A percentile compares a stretch with the other conserved stretches of the same genome.
Conservation (phyloP, 2,113 vertebrate genomes). For the Catharus fuscescens region DNA sequence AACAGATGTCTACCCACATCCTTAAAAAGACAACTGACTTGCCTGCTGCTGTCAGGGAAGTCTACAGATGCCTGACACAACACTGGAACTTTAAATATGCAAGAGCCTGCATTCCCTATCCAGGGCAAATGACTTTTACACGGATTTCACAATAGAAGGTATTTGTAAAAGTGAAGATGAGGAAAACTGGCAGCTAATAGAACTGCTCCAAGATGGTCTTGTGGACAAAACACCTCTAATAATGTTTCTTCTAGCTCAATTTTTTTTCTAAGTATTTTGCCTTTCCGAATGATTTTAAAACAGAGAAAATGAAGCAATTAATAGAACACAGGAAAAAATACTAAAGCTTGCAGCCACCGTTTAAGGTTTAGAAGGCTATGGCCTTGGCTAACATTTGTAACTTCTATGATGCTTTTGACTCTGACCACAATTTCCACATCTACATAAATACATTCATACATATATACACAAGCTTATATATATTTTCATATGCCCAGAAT, state of each 20-base stretch:
- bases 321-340: background rate
- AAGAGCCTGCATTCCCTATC: background rate
- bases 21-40: slow-evolving; percentile 2
- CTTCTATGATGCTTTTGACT: background rate
- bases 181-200: background rate
- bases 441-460: background rate
- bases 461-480: fast-evolving
- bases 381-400: background rate
- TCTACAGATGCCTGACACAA: background rate
- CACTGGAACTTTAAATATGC: background rate
- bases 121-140: background rate
- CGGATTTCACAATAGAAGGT: background rate
- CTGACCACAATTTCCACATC: background rate
- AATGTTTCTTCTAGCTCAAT: fast-evolving
- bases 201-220: background rate
- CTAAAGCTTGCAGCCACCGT: background rate
- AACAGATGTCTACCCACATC: background rate
- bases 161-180: background rate
- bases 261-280: background rate
- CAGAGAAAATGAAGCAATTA: background rate
- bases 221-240: background rate
- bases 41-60: background rate
- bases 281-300: background rate
- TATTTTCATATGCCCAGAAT: background rate
- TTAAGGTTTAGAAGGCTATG: background rate